Conservation (phyloP, 2,113 vertebrate species). For the Macquaria ambigua region DNA sequence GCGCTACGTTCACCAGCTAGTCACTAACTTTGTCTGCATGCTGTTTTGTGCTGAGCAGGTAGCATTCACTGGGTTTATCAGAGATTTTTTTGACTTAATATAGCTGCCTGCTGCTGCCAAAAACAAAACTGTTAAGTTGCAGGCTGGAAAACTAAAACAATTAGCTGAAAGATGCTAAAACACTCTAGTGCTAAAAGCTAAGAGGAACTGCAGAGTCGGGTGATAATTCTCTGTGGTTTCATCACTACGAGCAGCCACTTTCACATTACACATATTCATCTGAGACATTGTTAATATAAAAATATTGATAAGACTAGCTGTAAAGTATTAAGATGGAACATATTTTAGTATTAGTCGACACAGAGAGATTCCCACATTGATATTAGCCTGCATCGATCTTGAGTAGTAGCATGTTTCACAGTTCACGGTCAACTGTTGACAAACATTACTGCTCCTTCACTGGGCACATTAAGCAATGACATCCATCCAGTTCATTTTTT, state of each 20-base stretch:
- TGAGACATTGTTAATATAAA: too few relatives aligned
- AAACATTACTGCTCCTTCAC: conserved; percentile 9
- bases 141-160: neutral
- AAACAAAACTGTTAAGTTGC: neutral
- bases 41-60: too few relatives aligned
- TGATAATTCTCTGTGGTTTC: neutral
- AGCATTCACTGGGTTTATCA: neutral
- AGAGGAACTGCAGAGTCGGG: neutral
- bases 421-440: conserved; percentile 49
- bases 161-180: neutral
- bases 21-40: neutral
- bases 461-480: neutral
- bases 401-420: neutral
- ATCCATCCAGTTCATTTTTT: neutral
- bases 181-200: neutral
- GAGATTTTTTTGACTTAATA: too few relatives aligned
- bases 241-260: too few relatives aligned
- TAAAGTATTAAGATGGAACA: neutral
- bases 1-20: neutral
- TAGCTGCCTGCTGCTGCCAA: too few relatives aligned
- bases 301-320: neutral
- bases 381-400: neutral
- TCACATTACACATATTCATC: neutral
- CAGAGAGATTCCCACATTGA: neutral
- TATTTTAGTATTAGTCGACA: neutral